Conservation (phyloP, 2,888 invertebrate genomes). For the Eupithecia subumbrata region DNA sequence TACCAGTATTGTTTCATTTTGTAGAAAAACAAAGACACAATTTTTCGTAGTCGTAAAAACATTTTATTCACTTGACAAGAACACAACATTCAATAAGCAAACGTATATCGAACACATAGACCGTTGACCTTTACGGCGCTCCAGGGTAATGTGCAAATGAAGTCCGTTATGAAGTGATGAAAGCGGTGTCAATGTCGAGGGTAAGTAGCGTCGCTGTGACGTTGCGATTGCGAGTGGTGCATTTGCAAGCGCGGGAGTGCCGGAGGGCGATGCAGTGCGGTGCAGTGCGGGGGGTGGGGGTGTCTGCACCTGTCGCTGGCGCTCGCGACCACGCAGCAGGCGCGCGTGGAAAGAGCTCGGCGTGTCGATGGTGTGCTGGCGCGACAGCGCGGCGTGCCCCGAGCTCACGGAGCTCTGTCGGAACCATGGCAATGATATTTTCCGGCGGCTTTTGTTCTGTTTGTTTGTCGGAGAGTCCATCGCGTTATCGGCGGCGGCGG, state of each 20-base stretch:
- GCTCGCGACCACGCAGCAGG: slow-evolving; percentile 86
- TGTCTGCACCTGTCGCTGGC: slow-evolving; percentile 80
- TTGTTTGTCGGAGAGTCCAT: slow-evolving; percentile 67
- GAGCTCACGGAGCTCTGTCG: slow-evolving; percentile 90
- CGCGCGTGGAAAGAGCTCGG: slow-evolving; percentile 93
- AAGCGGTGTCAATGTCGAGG: slow-evolving; percentile 27
- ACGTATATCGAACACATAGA: slow-evolving; percentile 28
- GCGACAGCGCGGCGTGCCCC: slow-evolving; percentile 89
- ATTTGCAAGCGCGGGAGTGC: slow-evolving; percentile 57
- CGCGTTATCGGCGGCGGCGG: slow-evolving; percentile 59
- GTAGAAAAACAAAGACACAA: slow-evolving; percentile 40
- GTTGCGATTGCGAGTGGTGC: slow-evolving; percentile 40
- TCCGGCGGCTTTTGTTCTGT: slow-evolving; percentile 89
- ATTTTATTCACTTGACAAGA: slow-evolving; percentile 37
- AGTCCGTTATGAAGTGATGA: slow-evolving; percentile 23
- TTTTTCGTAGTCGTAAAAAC: slow-evolving; percentile 32
- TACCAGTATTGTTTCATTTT: slow-evolving; percentile 2
- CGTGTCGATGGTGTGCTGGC: slow-evolving; percentile 96
- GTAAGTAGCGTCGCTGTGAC: slow-evolving; percentile 14
- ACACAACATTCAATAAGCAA: slow-evolving; percentile 27
- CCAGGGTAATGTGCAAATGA: slow-evolving; percentile 21
- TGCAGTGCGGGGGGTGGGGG: slow-evolving; percentile 49
- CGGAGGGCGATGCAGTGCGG: slow-evolving; percentile 41
- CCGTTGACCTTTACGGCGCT: slow-evolving; percentile 40
- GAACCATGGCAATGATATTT: slow-evolving; percentile 96